Evolutionary conservation across 2,113 vertebrate species (phyloP), one percentile per base, ranked within the genome.

Genomic region (Otolemur garnettii): DNA sequence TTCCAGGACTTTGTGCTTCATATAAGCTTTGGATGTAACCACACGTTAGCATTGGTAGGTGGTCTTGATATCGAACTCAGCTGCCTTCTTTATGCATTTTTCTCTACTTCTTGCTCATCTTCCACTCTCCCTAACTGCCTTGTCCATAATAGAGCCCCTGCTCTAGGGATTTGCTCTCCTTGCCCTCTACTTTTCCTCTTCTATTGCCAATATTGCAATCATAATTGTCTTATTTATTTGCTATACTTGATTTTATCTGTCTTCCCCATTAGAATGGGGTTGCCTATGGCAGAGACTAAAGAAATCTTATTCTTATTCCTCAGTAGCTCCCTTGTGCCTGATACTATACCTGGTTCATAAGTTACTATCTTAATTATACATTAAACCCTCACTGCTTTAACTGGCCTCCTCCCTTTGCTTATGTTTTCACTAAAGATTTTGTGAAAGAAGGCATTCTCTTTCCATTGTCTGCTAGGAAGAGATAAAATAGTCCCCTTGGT

Each of bases 1-100:
- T 90, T 89, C 91, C 57, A 22, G 30, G 75, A 66, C 50, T 80
- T 90, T 87, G 28, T 82, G n/a, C n/a, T 91, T 80, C 59, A 17
- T 77, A 5, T 89, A 91, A 89, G 74, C 59, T 89, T 91, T 89
- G 53, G 42, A 8, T 87, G n/a, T 88, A 90, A 91, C 57, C 92
- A 17, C 22, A 85, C 33, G 72, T 87, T 50, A 71, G 21, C 33
- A 87, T 11, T 83, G 62, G 22, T 80, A 71, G 38, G 17, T 82
- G 33, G 68, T 79, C 72, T 72, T 85, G 28, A 53, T 86, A 2
- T 91, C 71, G 55, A 69, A 80, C 38, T 80, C 75, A 19, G 9
- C 59, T 64, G 26, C 19, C 35, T 86, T 75, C 21, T 57, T 5
- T 59, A 21, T 79, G 88, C 19, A 9, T 89, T 85, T 85, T 94